Evolutionary conservation across 2,888 invertebrate species (phyloP).

Genomic region (Slavum lentiscoides): DNA sequence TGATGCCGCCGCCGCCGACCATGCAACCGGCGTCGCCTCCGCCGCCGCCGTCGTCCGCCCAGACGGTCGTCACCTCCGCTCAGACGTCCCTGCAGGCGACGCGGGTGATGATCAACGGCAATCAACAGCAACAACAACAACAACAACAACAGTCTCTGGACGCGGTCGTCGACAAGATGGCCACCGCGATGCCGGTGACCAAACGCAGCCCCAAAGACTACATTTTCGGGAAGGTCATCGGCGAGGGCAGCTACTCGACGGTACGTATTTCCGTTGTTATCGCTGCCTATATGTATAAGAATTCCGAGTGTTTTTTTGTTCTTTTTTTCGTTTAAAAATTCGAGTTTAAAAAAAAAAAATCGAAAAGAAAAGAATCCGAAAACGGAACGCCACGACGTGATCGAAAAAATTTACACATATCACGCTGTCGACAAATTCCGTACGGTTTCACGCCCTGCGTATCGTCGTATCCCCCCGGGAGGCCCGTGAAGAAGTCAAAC

Average conservation of each 20-base stretch:
- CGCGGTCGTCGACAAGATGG: conserved; percentile 58
- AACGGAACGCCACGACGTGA: too few species aligned
- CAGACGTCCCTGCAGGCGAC: conserved; percentile 57
- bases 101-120: conserved; percentile 56
- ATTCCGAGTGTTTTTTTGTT: too few species aligned
- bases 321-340: too few species aligned
- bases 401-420: too few species aligned
- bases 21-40: conserved; percentile 59
- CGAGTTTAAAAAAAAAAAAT: too few species aligned
- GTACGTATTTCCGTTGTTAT: conserved; percentile 62
- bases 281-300: too few species aligned
- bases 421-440: too few species aligned
- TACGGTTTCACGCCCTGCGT: too few species aligned
- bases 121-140: too few species aligned
- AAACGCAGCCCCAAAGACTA: conserved; percentile 85
- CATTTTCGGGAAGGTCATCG: conserved; percentile 91
- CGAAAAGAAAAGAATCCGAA: too few species aligned
- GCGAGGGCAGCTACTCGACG: conserved; percentile 96
- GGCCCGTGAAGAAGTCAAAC: too few species aligned
- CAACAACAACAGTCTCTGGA: conserved; percentile 60
- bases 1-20: conserved; percentile 59
- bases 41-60: conserved; percentile 63
- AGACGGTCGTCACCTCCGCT: conserved; percentile 61
- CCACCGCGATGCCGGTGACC: conserved; percentile 60
- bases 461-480: too few species aligned